Conservation (phyloP, 2,888 invertebrate species). For the Gortyna flavago region DNA sequence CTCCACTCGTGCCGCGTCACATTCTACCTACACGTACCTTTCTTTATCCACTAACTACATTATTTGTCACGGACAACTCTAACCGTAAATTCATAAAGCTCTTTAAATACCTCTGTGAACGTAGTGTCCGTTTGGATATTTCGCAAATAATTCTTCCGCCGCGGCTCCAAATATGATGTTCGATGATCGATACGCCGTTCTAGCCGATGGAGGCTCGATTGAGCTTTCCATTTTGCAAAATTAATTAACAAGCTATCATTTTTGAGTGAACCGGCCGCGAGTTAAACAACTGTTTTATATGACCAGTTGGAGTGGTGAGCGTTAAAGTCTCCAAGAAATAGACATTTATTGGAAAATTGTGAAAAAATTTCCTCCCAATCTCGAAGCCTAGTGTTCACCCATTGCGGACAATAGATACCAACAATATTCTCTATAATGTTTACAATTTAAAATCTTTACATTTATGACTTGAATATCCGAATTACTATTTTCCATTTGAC, state of each 20-base stretch:
- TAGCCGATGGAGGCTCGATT: conserved; percentile 25
- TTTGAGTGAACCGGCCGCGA: conserved; percentile 27
- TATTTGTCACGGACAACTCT: background rate
- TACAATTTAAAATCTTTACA: no score
- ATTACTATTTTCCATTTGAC: no score
- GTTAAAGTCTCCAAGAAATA: no score
- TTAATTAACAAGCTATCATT: conserved; percentile 60
- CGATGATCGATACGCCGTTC: conserved; percentile 29
- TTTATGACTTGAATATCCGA: no score
- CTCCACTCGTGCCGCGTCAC: background rate
- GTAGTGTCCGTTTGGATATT: conserved; percentile 9
- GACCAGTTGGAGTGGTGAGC: no score
- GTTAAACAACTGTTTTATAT: conserved; percentile 26
- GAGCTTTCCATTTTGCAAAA: conserved; percentile 48
- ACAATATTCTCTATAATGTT: no score
- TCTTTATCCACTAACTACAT: background rate
- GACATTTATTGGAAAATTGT: no score
- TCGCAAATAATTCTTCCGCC: conserved; percentile 12
- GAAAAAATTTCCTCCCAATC: no score
- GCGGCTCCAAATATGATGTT: conserved; percentile 29
- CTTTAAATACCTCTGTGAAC: conserved; percentile 13
- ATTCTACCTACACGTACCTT: background rate
- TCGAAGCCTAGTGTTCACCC: no score
- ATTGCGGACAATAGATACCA: no score
- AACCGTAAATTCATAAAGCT: conserved; percentile 19